Evolutionary conservation across 2,888 invertebrate species (phyloP), one percentile per base, ranked within the genome.

Genomic region (Agonum fuliginosum): DNA sequence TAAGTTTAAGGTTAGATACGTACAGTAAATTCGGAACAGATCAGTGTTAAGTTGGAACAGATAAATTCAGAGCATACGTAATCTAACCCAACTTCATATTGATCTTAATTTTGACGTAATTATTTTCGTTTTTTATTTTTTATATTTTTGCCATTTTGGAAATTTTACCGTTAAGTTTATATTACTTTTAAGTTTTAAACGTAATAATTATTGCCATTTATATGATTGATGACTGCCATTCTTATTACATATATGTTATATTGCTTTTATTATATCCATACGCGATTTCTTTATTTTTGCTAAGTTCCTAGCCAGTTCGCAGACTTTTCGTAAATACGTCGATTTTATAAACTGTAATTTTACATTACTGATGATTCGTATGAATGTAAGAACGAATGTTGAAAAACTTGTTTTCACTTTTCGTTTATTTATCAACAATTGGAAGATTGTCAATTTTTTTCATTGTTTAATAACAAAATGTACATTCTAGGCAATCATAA

Each of bases 221-320:
- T 73, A 73, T 73, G 41, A 69, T 72, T 72, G 51, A 67, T 27
- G 75, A 75, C 75, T 75, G 75, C 75, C 75, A 75, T 75, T 62
- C 73, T 48, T 70, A 48, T 27, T 69, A 41, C 41, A 20, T 72
- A 72, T 71, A 71, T 54, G 34, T 72, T 58, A 73, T 73, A 70
- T 48, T 70, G 46, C 48, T 67, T 75, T 65, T 67, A 34, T 20
- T 65, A 34, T 46, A 75, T 24, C 48, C 22, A 75, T 34, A 20
- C 20, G 30, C 67, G 46, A 37, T 72, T 27, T 54, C 17, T 72
- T 75, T 75, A 24, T 74, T 65, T 75, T 75, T 75, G 75, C 75
- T 75, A 67, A 75, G 75, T 75, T 75, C 75, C 75, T 75, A 74
- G 48, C 48, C n/a, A 48, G 17, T 72, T 54, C 34, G 19, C 19